Base-by-base conservation (phyloP, 2,797 vertebrate species). In the Malacoctenus gilli region DNA sequence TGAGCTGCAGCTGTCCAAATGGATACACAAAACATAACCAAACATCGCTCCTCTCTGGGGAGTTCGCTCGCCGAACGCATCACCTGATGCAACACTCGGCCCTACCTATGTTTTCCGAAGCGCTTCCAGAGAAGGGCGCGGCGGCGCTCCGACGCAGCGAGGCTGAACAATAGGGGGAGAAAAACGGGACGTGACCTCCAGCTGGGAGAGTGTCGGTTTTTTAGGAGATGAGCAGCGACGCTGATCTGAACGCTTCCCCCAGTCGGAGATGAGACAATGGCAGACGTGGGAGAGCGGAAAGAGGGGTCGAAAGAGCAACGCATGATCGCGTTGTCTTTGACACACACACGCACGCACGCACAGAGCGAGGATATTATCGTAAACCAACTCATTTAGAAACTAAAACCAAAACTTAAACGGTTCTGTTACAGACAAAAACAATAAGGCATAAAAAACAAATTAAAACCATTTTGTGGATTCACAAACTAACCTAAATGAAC, bases 1-100 rank as follows among this genome's bases (percentile, higher is more conserved):
- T 82, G 55, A 62, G 65, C 68, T 59, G 43, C 84, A 87, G 83
- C 83, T 85, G 87, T 88, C 61, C 62, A 81, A 87, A 83, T 85
- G 53, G 59, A 84, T 59, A 13, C 59, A 64, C 54, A 69, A 48
- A 77, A 73, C 38, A 23, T 19, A 75, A 72, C 63, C 68, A 81
- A 80, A 82, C 76, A 80, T 62, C 19, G 20, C 40, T 59, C 54
- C 38, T 69, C 59, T 66, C 42, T 20, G 37, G 58, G 65, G 74
- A 77, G 46, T 63, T 62, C 35, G 35, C 68, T 64, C n/a, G 56
- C 57, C 38, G 61, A 72, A 48, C 14, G 28, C 32, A 50, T 72
- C 59, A 68, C 68, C 59, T 67, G 55, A 67, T 51, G 47, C 37
- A 75, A 76, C 75, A 74, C 49, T 37, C 28, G 42, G 66, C 64